Base-by-base conservation (phyloP, 2,888 invertebrate genomes). In the Athalia circularis region DNA sequence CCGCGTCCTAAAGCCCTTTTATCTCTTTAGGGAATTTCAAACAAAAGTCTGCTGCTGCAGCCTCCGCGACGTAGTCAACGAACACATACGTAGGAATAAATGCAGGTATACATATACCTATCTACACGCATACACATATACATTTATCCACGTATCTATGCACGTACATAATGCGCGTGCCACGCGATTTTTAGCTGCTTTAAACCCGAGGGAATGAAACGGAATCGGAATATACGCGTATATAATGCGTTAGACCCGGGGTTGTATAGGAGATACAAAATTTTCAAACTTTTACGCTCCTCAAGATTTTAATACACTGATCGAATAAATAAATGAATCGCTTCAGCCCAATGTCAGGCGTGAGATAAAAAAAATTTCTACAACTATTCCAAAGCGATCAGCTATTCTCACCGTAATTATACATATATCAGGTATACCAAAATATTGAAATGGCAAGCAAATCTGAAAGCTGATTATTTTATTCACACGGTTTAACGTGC, bases 21-120 rank as follows among this genome's bases (percentile, higher is more conserved):
- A 72, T 72, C 59, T 59, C 72, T 72, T 72, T 72, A 72, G 57
- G 72, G 57, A 59, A 72, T 72, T 72, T 72, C 72, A 15, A 72
- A 59, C 72, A 72, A 68, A 29, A 50, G 72, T 72, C 57, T 72
- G 47, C 52, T 7, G 7, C 8, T 47, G 70, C 43, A 57, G 13
- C 45, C 47, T n/a, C 65, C 64, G 64, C 64, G 29, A 45, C 47
- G 13, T 0, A 29, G 29, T 29, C 29, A 2, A 29, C 29, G 29
- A 29, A 29, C 29, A 29, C 13, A 47, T n/a, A 65, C 48, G 47
- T 48, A 13, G 65, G 13, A 47, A 52, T 15, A 47, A 52, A 15
- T 68, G n/a, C 54, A 65, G 15, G 43, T 29, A 68, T 50, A 72
- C 13, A 45, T 47, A 45, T 47, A 45, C 59, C 43, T 15, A 15